Conservation (phyloP, 2,113 vertebrate genomes). For the Pseudolaguvia tuberculata region DNA sequence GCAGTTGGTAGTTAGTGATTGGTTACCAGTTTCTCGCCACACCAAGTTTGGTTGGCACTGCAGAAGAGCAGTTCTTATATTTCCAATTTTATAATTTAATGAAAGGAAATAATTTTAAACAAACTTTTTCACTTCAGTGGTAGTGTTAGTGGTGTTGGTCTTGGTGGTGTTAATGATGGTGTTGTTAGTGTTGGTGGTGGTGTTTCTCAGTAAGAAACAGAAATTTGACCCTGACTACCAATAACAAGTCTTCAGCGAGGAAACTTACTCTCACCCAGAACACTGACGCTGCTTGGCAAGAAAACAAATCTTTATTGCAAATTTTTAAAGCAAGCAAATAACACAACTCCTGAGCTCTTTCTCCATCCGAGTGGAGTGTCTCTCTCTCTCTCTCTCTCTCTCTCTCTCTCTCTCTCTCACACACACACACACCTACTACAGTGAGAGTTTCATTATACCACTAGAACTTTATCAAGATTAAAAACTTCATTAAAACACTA, state of each 20-base stretch:
- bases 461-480: background rate
- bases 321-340: constrained; percentile 46
- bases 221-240: constrained; percentile 58
- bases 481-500: background rate
- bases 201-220: constrained; percentile 32
- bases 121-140: background rate
- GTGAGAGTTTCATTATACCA: constrained; percentile 21
- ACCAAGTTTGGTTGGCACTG: background rate
- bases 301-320: constrained; percentile 53
- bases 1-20: too few species aligned
- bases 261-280: background rate
- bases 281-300: background rate
- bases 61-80: too few species aligned
- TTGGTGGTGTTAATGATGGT: too few species aligned
- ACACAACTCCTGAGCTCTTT: constrained; percentile 37
- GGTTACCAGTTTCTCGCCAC: background rate
- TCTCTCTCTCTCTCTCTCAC: background rate
- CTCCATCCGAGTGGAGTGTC: constrained; percentile 52
- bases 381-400: background rate
- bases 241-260: constrained; percentile 15
- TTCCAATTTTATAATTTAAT: too few species aligned
- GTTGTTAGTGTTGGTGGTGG: too few species aligned
- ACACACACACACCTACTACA: background rate
- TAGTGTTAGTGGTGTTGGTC: too few species aligned
- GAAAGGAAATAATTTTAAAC: too few species aligned